Conservation (phyloP, 2,888 invertebrate genomes). For the Philhelius pedissequus region DNA sequence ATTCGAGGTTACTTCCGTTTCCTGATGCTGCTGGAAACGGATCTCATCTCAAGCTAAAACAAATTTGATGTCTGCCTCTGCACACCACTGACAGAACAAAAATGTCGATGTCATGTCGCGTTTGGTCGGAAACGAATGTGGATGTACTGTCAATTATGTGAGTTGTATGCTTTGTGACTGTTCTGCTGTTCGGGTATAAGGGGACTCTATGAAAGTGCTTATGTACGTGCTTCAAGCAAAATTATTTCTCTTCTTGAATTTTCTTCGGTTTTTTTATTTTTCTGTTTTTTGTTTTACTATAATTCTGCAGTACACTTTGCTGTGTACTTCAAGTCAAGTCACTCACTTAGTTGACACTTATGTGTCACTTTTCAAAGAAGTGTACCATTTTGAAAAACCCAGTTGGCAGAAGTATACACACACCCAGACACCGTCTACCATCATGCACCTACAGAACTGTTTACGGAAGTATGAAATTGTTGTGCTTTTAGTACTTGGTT, state of each 20-base stretch:
- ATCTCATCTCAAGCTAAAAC: conserved; percentile 8
- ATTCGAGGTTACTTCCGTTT: not conserved
- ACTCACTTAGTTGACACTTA: conserved; percentile 40
- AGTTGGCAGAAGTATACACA: not conserved
- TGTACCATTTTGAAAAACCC: not conserved
- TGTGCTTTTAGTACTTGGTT: not conserved
- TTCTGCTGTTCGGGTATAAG: not conserved
- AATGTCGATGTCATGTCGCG: conserved; percentile 16
- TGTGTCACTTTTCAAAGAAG: conserved; percentile 17
- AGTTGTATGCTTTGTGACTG: not conserved
- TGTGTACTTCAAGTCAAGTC: conserved; percentile 26
- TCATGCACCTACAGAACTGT: not conserved
- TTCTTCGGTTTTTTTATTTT: no score
- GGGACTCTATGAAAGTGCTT: not conserved
- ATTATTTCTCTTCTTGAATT: not conserved
- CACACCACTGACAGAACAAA: not conserved
- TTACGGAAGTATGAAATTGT: conserved; percentile 6
- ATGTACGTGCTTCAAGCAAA: not conserved
- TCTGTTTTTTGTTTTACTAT: not conserved
- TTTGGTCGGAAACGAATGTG: conserved; percentile 6
- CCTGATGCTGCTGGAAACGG: not conserved
- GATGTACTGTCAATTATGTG: conserved; percentile 39
- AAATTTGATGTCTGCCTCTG: conserved; percentile 14
- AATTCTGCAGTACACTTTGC: conserved; percentile 16
- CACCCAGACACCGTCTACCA: not conserved